These are phyloP conservation scores for Leptopilina myrica DNA, from an alignment of 2,888 invertebrate species.

Conservation along the genomic window DNA sequence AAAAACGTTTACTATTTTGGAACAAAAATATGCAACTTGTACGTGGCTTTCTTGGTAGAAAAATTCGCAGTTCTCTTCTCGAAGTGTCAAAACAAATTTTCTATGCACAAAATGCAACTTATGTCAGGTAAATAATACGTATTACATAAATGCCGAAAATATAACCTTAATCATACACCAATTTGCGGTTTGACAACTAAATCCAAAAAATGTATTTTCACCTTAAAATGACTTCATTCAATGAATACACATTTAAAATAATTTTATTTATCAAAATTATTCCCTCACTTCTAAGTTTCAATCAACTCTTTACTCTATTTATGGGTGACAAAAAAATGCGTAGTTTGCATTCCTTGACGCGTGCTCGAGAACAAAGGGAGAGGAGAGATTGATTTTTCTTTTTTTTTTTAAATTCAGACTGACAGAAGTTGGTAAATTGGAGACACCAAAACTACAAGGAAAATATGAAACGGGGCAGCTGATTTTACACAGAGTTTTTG, in stretches of 20 bases:
- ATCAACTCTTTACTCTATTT: background rate
- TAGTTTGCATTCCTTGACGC: background rate
- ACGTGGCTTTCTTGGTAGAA: slow-evolving; percentile 57
- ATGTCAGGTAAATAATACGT: slow-evolving; percentile 67
- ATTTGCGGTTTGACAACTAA: background rate
- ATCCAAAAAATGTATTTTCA: background rate
- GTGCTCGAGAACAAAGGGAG: background rate
- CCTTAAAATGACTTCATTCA: no score
- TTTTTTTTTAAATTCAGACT: slow-evolving; percentile 80
- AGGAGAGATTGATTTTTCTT: background rate
- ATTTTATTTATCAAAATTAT: background rate
- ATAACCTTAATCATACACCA: slow-evolving; percentile 54
- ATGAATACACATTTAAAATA: no score
- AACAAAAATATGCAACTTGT: slow-evolving; percentile 63
- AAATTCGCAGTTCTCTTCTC: slow-evolving; percentile 62
- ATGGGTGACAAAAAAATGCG: background rate
- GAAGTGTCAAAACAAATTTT: slow-evolving; percentile 64
- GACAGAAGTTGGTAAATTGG: slow-evolving; percentile 95
- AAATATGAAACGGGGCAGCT: slow-evolving; percentile 98
- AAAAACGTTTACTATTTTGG: slow-evolving; percentile 8
- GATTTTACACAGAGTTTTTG: slow-evolving; percentile 97
- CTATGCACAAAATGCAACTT: slow-evolving; percentile 64
- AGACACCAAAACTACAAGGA: slow-evolving; percentile 89
- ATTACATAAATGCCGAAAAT: slow-evolving; percentile 57
- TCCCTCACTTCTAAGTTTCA: background rate